Base-by-base conservation (phyloP, 2,113 vertebrate species). In the Oryzias woworae region DNA sequence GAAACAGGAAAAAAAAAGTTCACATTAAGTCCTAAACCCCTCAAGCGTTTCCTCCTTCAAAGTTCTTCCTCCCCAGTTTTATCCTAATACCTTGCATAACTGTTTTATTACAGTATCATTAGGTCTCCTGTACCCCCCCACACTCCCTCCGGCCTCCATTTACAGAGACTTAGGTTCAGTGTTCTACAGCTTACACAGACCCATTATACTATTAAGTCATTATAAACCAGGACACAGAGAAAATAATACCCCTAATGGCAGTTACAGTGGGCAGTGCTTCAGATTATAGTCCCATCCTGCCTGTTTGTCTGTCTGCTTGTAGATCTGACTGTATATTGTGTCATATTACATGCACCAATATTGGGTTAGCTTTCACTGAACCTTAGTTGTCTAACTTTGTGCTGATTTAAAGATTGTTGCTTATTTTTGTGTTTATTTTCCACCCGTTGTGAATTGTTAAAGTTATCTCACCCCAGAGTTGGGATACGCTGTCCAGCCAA, bases 401-500 rank as follows among this genome's bases (percentile, higher is more conserved):
- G 53, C 16, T 43, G 47, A 2, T 42, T 20, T 57, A 58, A 36
- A 41, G 0, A 0, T 42, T 52, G 46, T 18, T 24, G 52, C 31
- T 12, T 31, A 17, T 22, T 20, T 43, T 3, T 23, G 2, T 23
- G 22, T 52, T 46, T 17, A 17, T 20, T 42, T 55, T 26, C 1
- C 43, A 18, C n/a, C 5, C 41, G 7, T 31, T 53, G 4, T 44
- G 36, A 24, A 72, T 50, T 24, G n/a, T 51, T 66, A 26, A n/a
- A 22, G 56, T 0, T 0, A 3, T 93, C 97, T 97, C 85, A 99
- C 97, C 94, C 97, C 97, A 4, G 96, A 96, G 18, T 96, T 92
- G 17, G 97, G 97, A 90, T 97, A 97, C 31, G 97, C 96, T 0
- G 96, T 98, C 97, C 97, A 99, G 66, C 97, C 97, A 78, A 99